Conservation (phyloP, 2,113 vertebrate genomes). For the Pelobates fuscus region DNA sequence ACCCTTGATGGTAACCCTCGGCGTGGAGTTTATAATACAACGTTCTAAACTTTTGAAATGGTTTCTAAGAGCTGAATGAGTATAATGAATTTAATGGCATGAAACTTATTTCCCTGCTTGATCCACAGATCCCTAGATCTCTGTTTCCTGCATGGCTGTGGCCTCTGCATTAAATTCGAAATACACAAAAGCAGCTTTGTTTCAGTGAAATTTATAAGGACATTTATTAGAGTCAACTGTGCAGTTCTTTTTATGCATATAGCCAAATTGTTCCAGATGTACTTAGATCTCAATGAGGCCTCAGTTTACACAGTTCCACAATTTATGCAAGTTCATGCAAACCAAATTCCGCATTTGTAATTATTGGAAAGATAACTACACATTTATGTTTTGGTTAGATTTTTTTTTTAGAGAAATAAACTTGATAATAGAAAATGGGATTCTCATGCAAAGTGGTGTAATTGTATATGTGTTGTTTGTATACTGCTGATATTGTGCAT, state of each 20-base stretch:
- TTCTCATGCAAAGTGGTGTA: no score
- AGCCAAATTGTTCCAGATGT: constrained; percentile 43
- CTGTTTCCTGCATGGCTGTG: constrained; percentile 38
- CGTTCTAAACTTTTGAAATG: neutral
- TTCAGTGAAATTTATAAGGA: constrained; percentile 38
- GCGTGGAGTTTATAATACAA: neutral
- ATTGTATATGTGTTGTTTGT: no score
- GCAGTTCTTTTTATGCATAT: constrained; percentile 27
- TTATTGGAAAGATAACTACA: neutral
- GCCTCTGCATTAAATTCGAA: constrained; percentile 18
- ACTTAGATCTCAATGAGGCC: constrained; percentile 31
- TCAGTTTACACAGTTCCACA: constrained; percentile 31
- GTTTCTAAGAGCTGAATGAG: neutral
- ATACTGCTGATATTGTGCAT: no score
- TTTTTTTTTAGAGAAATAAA: neutral
- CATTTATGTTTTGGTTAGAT: neutral
- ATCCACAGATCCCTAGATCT: constrained; percentile 30
- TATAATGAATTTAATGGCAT: constrained; percentile 18
- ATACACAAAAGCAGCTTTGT: constrained; percentile 38
- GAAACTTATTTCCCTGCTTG: constrained; percentile 38
- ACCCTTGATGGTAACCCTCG: neutral
- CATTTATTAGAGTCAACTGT: constrained; percentile 41
- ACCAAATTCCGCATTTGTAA: neutral
- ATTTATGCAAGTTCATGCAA: constrained; percentile 20
- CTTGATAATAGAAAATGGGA: neutral